phyloP scores from a whole-genome alignment of 2,888 invertebrate species.

The Drosophila colorata region DNA sequence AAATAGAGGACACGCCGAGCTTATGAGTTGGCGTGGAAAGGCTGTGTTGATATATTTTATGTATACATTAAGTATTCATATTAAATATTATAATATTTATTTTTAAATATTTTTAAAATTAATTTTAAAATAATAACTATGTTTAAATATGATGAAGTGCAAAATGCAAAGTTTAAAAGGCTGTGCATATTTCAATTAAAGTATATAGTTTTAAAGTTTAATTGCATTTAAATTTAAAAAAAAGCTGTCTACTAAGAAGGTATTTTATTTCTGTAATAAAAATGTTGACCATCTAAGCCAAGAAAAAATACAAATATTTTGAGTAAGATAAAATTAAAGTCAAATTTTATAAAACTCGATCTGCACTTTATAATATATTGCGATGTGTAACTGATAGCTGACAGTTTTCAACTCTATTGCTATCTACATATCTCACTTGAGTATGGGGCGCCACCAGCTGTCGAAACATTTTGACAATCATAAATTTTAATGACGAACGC shows the following conservation, averaged over 20 bases:
- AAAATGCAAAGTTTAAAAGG: too few relatives aligned
- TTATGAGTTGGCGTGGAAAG: neutral
- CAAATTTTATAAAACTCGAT: neutral
- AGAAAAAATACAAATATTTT: too few relatives aligned
- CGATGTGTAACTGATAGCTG: conserved; percentile 13
- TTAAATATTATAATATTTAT: neutral
- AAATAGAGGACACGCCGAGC: neutral
- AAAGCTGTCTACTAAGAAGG: too few relatives aligned
- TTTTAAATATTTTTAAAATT: neutral
- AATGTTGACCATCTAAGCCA: too few relatives aligned
- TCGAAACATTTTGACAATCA: conserved; percentile 53
- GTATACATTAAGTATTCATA: neutral
- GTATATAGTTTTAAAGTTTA: too few relatives aligned
- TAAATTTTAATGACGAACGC: conserved; percentile 71
- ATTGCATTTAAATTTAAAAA: too few relatives aligned
- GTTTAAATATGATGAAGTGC: too few relatives aligned
- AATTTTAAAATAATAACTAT: too few relatives aligned
- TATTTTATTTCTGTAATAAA: too few relatives aligned
- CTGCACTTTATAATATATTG: neutral
- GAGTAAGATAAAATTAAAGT: too few relatives aligned
- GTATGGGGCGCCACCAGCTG: conserved; percentile 55
- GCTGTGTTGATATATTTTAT: neutral
- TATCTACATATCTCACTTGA: conserved; percentile 8
- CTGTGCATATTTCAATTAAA: too few relatives aligned
- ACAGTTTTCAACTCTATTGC: neutral